Conservation (phyloP, 92 coral and sea anemone species). For the Zoanthus solanderi region DNA sequence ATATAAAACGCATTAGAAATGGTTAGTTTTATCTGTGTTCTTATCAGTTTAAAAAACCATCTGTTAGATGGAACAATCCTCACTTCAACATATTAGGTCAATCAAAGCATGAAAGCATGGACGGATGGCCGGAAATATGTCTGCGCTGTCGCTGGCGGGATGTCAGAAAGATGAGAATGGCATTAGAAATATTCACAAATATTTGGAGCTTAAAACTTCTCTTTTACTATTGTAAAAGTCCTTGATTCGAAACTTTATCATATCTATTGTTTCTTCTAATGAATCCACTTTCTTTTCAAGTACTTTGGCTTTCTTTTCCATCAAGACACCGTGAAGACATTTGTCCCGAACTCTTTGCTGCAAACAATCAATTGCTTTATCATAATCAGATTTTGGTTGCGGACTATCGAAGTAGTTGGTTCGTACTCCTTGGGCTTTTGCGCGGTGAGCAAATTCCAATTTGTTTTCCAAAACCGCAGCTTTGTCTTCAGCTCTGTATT, state of each 20-base stretch:
- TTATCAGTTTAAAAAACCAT: constrained; percentile 11
- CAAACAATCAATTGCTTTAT: constrained; percentile 24
- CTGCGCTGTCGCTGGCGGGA: constrained; percentile 26
- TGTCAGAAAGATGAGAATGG: constrained; percentile 18
- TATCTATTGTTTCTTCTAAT: constrained; percentile 37
- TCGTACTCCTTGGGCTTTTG: constrained; percentile 22
- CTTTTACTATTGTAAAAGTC: constrained; percentile 42
- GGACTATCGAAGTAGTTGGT: constrained; percentile 42
- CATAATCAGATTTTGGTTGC: constrained; percentile 17
- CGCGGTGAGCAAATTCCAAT: constrained; percentile 39
- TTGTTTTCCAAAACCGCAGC: constrained; percentile 43
- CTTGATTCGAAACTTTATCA: constrained; percentile 43
- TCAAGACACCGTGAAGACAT: constrained; percentile 42
- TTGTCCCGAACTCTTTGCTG: constrained; percentile 44
- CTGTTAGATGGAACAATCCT: constrained; percentile 13
- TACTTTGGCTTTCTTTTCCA: constrained; percentile 49
- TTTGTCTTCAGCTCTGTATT: constrained; percentile 38
- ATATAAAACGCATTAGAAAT: not conserved
- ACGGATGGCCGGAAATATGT: constrained; percentile 36
- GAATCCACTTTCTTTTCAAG: constrained; percentile 48
- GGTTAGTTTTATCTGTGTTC: not conserved
- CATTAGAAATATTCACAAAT: constrained; percentile 41
- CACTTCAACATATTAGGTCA: constrained; percentile 27
- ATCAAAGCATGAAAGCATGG: constrained; percentile 6
- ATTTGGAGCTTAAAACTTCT: constrained; percentile 44